These are phyloP conservation scores for Acrocephalus arundinaceus DNA, from an alignment of 2,113 vertebrate species.

Conservation along the genomic window DNA sequence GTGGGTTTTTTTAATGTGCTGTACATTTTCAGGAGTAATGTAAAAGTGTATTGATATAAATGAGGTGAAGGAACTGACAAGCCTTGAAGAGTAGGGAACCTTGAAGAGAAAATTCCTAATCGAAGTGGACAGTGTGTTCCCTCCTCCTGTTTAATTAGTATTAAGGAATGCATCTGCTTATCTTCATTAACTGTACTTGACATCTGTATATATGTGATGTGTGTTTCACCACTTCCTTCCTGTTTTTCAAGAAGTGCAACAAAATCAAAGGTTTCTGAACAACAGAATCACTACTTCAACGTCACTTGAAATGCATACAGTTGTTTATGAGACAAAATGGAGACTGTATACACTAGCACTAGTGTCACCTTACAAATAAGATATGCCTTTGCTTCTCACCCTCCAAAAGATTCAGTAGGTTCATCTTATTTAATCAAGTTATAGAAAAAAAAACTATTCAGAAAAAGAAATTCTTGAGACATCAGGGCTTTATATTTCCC, in stretches of 20 bases:
- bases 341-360: neutral
- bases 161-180: conserved; percentile 48
- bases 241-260: neutral
- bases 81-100: neutral
- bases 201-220: neutral
- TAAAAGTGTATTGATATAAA: neutral
- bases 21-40: neutral
- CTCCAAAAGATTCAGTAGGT: neutral
- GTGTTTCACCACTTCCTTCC: conserved; percentile 33
- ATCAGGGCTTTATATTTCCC: neutral
- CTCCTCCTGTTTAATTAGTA: neutral
- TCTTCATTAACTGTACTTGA: conserved; percentile 39
- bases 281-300: neutral
- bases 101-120: neutral
- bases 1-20: neutral
- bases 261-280: conserved; percentile 24
- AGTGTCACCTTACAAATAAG: neutral
- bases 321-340: neutral
- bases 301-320: neutral
- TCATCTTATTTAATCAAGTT: neutral
- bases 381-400: neutral
- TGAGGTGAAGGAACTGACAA: neutral
- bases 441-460: neutral
- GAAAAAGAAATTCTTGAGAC: neutral
- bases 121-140: neutral